These are phyloP conservation scores for Gavia stellata DNA, from an alignment of 2,113 vertebrate species.

Conservation along the genomic window DNA sequence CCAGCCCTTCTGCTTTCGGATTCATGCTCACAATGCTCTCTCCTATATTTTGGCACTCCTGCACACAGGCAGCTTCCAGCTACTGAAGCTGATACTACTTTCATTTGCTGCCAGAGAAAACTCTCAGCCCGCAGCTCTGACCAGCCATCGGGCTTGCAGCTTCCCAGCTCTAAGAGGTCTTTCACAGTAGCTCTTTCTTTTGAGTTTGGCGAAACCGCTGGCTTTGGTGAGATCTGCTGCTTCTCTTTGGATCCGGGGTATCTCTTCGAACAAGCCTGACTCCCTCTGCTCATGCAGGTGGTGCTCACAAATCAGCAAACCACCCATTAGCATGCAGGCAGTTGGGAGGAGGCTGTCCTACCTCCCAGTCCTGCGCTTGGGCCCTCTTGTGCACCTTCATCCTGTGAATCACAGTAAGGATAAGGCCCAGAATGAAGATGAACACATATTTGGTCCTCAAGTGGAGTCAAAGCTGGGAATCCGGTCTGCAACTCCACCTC, in stretches of 20 bases:
- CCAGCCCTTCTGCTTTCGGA: neutral
- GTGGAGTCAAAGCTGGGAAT: neutral
- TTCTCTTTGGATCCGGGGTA: neutral
- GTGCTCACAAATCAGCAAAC: neutral
- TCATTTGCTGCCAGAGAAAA: slow-evolving; percentile 57
- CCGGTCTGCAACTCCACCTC: neutral
- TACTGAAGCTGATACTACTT: slow-evolving; percentile 15
- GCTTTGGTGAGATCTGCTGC: neutral
- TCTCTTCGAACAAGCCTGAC: neutral
- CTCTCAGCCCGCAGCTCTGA: neutral
- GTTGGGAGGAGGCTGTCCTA: neutral
- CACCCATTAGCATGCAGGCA: neutral
- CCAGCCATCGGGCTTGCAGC: neutral
- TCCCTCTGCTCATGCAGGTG: neutral
- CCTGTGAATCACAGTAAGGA: neutral
- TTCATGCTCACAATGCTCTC: neutral
- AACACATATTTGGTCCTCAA: neutral
- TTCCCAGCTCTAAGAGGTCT: neutral
- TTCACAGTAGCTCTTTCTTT: neutral
- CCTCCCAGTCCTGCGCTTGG: neutral
- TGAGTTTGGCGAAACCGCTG: neutral
- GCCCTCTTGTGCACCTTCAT: neutral
- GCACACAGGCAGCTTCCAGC: slow-evolving; percentile 24
- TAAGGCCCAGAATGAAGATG: neutral
- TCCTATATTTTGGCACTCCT: neutral